These are phyloP conservation scores for Climacteris rufus DNA, from an alignment of 2,113 vertebrate species.

Conservation along the genomic window DNA sequence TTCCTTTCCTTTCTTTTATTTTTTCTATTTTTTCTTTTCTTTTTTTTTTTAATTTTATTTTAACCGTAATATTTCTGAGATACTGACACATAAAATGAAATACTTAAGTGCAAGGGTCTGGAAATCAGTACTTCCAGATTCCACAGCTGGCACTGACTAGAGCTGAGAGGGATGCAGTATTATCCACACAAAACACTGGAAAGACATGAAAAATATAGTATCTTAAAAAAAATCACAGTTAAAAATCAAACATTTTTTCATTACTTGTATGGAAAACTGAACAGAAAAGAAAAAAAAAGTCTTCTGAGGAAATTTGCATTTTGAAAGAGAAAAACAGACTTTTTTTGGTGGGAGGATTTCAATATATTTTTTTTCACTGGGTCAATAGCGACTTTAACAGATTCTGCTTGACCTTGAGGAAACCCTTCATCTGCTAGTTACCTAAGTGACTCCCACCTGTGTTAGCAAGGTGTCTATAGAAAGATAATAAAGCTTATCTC, in stretches of 20 bases:
- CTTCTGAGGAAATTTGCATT: not conserved
- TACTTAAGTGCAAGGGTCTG: not conserved
- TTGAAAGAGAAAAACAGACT: not conserved
- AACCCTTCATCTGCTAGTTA: slow-evolving; percentile 10
- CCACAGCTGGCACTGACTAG: not conserved
- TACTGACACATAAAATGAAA: not conserved
- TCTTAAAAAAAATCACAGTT: slow-evolving; percentile 14
- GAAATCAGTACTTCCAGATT: slow-evolving; percentile 42
- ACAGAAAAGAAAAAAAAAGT: not conserved
- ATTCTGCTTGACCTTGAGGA: slow-evolving; percentile 11
- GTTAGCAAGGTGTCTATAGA: not conserved
- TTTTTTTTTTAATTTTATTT: too few species aligned
- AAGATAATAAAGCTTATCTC: slow-evolving; percentile 31
- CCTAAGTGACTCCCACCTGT: slow-evolving; percentile 20
- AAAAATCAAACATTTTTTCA: not conserved
- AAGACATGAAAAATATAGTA: slow-evolving; percentile 15
- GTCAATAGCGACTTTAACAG: not conserved
- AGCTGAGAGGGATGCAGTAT: not conserved
- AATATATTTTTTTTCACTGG: not conserved
- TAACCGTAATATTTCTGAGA: not conserved
- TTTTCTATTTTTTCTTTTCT: not conserved
- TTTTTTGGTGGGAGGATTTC: not conserved
- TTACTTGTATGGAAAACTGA: not conserved
- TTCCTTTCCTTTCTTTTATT: not conserved
- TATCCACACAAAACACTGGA: not conserved